Evolutionary conservation across 2,797 vertebrate species (phyloP), one percentile per base, ranked within the genome.

Genomic region (Acanthopagrus latus): DNA sequence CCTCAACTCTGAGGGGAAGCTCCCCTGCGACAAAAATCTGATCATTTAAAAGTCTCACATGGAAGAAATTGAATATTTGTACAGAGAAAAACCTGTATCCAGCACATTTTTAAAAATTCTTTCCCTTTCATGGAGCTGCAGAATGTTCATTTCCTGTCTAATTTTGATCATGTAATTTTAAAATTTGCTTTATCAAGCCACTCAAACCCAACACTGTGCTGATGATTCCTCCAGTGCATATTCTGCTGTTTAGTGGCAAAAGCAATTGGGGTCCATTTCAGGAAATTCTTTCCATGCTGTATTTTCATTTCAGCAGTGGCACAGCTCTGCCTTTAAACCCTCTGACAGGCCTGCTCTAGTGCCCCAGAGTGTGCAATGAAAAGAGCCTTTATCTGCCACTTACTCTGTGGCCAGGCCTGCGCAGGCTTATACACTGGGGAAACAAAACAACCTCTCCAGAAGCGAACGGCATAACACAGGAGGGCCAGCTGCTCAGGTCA

Each of bases 211-310:
- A 83, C 74, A 66, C 76, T 76, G 74, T 82, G 78, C 82, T 92
- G 89, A 86, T 86, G 74, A 89, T 80, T 94, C 90, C 80, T 73
- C 76, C 89, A 87, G 89, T 85, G 87, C 84, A 83, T 88, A 93
- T 92, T 92, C 90, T 92, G 86, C 92, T 91, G 86, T 95, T 94
- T 91, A 89, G 91, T 93, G 93, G 91, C 88, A 92, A 91, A 92
- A 86, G 84, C 80, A 93, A 92, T 96, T 71, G 74, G 91, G 85
- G 96, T 97, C 96, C 93, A 90, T 86, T 86, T 92, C 92, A 95
- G 95, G 94, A 96, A 96, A 94, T 94, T 93, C 91, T 93, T 94
- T 90, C 71, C 76, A 85, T 90, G 85, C 67, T 86, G 76, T 78
- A 86, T 78, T 93, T 91, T 92, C 85, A 87, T 86, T 90, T 80